Base-by-base conservation (phyloP, 2,888 invertebrate genomes). In the Ditula angustiorana region DNA sequence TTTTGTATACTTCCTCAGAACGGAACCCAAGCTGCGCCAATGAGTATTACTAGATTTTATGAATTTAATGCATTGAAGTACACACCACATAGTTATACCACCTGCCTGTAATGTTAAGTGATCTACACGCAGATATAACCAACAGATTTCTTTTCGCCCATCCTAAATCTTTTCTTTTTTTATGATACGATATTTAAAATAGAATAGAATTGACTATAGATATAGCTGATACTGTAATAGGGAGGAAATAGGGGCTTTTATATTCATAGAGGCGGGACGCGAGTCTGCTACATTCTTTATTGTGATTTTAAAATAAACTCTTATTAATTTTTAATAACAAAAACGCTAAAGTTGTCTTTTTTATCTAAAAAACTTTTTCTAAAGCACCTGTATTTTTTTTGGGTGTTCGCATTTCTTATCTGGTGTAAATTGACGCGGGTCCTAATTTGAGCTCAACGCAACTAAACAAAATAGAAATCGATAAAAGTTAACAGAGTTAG, bases 201-300 rank as follows among this genome's bases (percentile, higher is more conserved):
- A 88, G 83, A 76, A 82, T 88, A 88, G 85, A 82, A 87, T 81
- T 82, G 77, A 86, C 74, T 85, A 85, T 88, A 88, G 85, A 73
- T 85, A 83, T 88, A 90, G 90, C 80, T 87, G 87, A 89, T 88
- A 86, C 62, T 62, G 62, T 80, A 84, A 86, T 88, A 90, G 89
- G 84, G 78, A 81, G 84, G 82, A 82, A 81, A 78, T 87, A 86
- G 83, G 86, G 85, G 87, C 85, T 86, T 90, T 87, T 86, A 74
- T 78, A 80, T 77, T 75, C 69, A 73, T 72, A 69, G 74, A 56
- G 49, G 74, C 74, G 26, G 30, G n/a, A 23, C 23, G 33, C 13
- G 11, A 11, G 35, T 49, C 21, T 33, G 37, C 49, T 16, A 55
- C 65, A 37, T 49, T 55, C 50, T 55, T 49, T 33, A 49, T 66